Percentiles rank a stretch among this genome's conserved stretches.
Conservation (phyloP, 2,888 invertebrate species). For the Apamea epomidion region DNA sequence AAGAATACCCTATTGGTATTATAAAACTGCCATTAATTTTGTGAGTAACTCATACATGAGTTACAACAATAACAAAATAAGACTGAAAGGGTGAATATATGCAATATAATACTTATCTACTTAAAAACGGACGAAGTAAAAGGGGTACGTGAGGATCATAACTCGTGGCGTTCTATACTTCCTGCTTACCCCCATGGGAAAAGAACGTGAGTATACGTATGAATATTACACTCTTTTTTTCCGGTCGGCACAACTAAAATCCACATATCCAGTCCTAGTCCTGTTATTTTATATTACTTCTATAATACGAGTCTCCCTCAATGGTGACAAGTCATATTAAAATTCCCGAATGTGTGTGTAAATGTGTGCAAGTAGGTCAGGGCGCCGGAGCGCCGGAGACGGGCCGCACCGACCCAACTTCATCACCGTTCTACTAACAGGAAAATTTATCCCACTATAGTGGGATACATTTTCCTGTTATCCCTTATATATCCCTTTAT, state of each 20-base stretch:
- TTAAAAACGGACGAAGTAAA: neutral
- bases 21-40: neutral
- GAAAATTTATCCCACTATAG: slow-evolving; percentile 71
- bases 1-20: neutral
- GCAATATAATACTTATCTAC: neutral
- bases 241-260: slow-evolving; percentile 6
- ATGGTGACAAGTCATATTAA: slow-evolving; percentile 74
- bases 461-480: no score
- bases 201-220: neutral
- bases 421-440: slow-evolving; percentile 59
- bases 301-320: slow-evolving; percentile 49
- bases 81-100: neutral
- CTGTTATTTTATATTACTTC: slow-evolving; percentile 45
- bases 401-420: slow-evolving; percentile 57
- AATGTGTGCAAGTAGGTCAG: slow-evolving; percentile 84
- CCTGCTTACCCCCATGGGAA: neutral
- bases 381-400: slow-evolving; percentile 64
- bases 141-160: neutral
- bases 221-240: neutral
- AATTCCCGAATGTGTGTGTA: slow-evolving; percentile 76
- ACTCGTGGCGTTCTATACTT: neutral
- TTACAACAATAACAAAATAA: neutral
- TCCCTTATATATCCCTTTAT: no score
- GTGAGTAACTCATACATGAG: neutral
- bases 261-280: slow-evolving; percentile 12